Percentiles rank a stretch among this genome's conserved stretches.
Conservation (phyloP, 2,113 vertebrate genomes). For the Cebus imitator region DNA sequence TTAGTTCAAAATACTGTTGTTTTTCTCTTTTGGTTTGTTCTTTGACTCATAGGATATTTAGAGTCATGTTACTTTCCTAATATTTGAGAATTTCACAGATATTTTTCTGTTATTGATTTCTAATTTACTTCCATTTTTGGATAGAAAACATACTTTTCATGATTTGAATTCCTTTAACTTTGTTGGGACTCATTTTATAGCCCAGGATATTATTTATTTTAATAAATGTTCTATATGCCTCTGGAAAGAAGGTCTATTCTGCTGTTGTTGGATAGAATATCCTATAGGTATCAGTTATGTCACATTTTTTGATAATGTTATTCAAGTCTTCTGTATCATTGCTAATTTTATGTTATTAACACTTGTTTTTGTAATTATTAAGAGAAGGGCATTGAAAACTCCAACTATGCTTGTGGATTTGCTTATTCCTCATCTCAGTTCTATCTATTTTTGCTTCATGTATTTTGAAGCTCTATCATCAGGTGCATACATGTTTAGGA, state of each 20-base stretch:
- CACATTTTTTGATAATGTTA: neutral
- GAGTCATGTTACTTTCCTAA: neutral
- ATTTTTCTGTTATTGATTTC: neutral
- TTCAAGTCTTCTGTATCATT: neutral
- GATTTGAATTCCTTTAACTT: neutral
- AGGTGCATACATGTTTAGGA: constrained; percentile 33
- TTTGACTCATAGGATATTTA: neutral
- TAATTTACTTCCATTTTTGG: constrained; percentile 22
- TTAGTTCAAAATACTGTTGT: neutral
- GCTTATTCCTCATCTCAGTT: neutral
- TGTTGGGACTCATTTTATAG: neutral
- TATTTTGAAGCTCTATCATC: constrained; percentile 45
- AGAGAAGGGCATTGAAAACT: neutral
- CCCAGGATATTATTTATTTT: neutral
- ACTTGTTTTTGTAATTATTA: neutral
- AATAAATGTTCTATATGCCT: neutral
- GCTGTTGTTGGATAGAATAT: neutral
- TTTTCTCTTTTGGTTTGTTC: neutral
- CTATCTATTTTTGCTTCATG: neutral
- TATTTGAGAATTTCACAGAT: neutral
- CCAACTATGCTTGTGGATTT: neutral
- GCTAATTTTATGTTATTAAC: neutral
- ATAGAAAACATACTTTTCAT: neutral
- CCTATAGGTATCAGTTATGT: neutral
- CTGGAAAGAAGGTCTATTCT: neutral